Conservation (phyloP, 2,113 vertebrate species). For the Hippocampus guttulatus region DNA sequence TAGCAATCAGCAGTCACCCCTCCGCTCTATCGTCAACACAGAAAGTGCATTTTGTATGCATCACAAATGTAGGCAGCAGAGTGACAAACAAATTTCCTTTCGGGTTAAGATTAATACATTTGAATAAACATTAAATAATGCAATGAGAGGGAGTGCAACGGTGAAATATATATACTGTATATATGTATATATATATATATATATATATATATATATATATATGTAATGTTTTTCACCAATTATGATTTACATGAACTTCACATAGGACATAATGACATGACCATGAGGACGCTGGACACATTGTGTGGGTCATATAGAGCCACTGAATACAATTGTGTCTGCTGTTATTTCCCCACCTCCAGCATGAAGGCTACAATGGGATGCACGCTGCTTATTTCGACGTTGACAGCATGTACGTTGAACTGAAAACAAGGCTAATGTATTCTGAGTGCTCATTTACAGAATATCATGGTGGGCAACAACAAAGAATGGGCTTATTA, state of each 20-base stretch:
- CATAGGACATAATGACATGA: too few relatives aligned
- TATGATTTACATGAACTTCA: too few relatives aligned
- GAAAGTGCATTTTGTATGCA: not conserved
- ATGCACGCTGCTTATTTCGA: not conserved
- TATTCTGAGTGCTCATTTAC: not conserved
- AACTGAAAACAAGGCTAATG: not conserved
- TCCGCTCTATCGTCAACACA: not conserved
- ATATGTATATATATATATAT: too few relatives aligned
- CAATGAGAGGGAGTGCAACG: too few relatives aligned
- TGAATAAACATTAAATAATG: too few relatives aligned
- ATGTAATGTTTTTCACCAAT: too few relatives aligned
- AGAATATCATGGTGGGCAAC: conserved; percentile 27
- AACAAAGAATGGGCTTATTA: conserved; percentile 33
- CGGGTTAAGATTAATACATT: too few relatives aligned
- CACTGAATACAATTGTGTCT: not conserved
- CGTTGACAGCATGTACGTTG: not conserved
- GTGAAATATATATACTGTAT: too few relatives aligned
- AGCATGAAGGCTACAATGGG: not conserved
- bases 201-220: too few relatives aligned
- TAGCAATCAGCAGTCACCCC: conserved; percentile 52
- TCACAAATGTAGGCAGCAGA: not conserved
- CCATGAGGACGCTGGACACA: not conserved
- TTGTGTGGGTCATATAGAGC: not conserved
- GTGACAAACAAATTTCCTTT: not conserved
- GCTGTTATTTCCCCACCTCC: not conserved